phyloP scores from a whole-genome alignment of 2,888 invertebrate species.

The Pammene fasciana region DNA sequence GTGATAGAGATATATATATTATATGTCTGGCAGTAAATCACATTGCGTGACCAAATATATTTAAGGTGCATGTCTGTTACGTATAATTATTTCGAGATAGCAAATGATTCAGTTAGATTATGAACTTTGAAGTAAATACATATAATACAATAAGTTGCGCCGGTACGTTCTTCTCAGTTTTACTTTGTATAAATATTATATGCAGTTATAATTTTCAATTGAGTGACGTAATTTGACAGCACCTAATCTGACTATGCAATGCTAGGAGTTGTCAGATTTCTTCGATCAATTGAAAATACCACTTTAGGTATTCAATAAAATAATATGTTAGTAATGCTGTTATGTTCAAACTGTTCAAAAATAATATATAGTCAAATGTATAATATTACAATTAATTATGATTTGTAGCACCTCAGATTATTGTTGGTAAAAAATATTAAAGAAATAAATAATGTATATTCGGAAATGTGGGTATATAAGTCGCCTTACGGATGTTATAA shows the following conservation, averaged over 20 bases:
- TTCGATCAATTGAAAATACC: too few relatives aligned
- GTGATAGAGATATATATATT: background rate
- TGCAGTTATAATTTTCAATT: too few relatives aligned
- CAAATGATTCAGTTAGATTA: background rate
- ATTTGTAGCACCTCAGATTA: constrained; percentile 29
- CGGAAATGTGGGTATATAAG: constrained; percentile 45
- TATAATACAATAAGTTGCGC: too few relatives aligned
- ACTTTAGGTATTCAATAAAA: too few relatives aligned
- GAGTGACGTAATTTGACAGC: too few relatives aligned
- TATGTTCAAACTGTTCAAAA: constrained; percentile 39
- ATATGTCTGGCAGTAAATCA: background rate
- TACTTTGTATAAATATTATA: background rate
- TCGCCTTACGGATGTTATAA: constrained; percentile 21
- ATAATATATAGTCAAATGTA: constrained; percentile 27
- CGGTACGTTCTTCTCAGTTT: background rate
- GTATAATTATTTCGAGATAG: background rate
- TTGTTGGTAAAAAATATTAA: constrained; percentile 24
- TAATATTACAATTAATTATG: constrained; percentile 14
- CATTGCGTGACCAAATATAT: background rate
- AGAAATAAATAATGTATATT: constrained; percentile 44
- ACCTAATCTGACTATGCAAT: too few relatives aligned
- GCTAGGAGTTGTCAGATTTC: too few relatives aligned
- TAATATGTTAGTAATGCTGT: constrained; percentile 22
- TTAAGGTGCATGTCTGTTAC: background rate
- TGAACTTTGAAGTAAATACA: background rate